phyloP scores from a whole-genome alignment of 2,888 invertebrate species.

The Amphipoea lucens region DNA sequence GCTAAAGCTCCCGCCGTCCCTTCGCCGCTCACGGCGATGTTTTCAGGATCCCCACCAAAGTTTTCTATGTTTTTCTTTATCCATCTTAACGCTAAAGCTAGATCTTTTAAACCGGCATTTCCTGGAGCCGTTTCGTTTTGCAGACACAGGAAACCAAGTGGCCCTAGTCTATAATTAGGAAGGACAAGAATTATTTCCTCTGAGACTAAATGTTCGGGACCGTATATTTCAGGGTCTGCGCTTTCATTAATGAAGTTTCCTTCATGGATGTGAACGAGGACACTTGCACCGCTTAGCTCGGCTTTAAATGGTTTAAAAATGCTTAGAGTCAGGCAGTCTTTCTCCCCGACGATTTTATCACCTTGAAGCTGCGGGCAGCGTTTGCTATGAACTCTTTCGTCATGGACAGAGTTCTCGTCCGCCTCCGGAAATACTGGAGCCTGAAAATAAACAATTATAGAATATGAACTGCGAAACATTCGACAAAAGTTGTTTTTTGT shows the following conservation, averaged over 20 bases:
- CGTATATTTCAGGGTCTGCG: constrained; percentile 79
- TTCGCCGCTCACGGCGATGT: constrained; percentile 82
- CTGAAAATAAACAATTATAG: constrained; percentile 69
- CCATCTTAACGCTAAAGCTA: constrained; percentile 82
- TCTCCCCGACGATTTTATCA: constrained; percentile 69
- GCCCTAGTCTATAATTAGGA: constrained; percentile 84
- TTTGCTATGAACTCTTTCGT: constrained; percentile 70
- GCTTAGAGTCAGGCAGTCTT: constrained; percentile 83
- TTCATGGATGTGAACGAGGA: constrained; percentile 84
- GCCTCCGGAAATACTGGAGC: constrained; percentile 68
- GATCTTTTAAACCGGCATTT: constrained; percentile 84
- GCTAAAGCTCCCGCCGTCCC: constrained; percentile 80
- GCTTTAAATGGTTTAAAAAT: constrained; percentile 75
- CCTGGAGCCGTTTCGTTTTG: constrained; percentile 80
- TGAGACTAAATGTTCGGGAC: constrained; percentile 79
- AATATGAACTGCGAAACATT: neutral
- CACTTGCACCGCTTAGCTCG: constrained; percentile 68
- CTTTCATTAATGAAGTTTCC: constrained; percentile 79
- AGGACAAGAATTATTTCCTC: constrained; percentile 79
- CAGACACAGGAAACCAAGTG: constrained; percentile 84
- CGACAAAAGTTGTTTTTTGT: neutral
- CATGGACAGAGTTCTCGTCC: constrained; percentile 66
- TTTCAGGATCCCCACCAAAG: constrained; percentile 82
- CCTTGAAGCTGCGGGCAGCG: constrained; percentile 78
- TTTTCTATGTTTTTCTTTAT: constrained; percentile 75